Evolutionary conservation across 2,888 invertebrate genomes (phyloP).

Genomic region (Nebria brevicollis): DNA sequence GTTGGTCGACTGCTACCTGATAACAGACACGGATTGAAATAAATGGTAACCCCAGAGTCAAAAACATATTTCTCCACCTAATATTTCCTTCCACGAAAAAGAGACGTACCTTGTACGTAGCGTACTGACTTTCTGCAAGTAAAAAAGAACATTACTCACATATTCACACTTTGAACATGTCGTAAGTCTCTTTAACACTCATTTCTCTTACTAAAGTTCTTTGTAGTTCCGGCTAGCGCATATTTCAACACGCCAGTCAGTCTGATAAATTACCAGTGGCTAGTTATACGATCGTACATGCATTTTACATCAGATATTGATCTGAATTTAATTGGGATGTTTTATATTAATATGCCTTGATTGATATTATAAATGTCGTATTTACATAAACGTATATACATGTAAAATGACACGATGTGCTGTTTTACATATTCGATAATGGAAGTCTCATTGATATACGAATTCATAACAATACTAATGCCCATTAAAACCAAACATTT

Average conservation of each 20-base stretch:
- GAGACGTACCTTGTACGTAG: constrained; percentile 2
- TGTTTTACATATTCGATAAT: too few relatives aligned
- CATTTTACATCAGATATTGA: neutral
- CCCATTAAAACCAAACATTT: too few relatives aligned
- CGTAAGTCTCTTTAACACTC: constrained; percentile 9
- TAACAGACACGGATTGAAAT: constrained; percentile 45
- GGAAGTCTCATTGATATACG: too few relatives aligned
- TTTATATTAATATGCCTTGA: neutral
- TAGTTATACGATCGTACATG: neutral
- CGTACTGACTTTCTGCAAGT: neutral
- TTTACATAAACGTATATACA: neutral
- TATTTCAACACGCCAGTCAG: neutral
- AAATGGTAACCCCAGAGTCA: constrained; percentile 40
- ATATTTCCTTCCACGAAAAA: constrained; percentile 34
- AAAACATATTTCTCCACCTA: constrained; percentile 41
- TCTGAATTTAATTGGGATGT: neutral
- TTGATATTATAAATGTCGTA: neutral
- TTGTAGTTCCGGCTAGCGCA: constrained; percentile 7
- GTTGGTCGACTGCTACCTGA: constrained; percentile 41
- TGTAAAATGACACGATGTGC: neutral
- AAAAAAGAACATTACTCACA: constrained; percentile 21
- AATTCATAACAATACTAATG: too few relatives aligned
- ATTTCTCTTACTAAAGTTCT: constrained; percentile 16
- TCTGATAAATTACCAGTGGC: neutral
- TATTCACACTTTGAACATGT: constrained; percentile 16